Evolutionary conservation across 1,140 invertebrate genomes (phyloP), one percentile per base, ranked within the genome.

Genomic region (Mamestra configurata): DNA sequence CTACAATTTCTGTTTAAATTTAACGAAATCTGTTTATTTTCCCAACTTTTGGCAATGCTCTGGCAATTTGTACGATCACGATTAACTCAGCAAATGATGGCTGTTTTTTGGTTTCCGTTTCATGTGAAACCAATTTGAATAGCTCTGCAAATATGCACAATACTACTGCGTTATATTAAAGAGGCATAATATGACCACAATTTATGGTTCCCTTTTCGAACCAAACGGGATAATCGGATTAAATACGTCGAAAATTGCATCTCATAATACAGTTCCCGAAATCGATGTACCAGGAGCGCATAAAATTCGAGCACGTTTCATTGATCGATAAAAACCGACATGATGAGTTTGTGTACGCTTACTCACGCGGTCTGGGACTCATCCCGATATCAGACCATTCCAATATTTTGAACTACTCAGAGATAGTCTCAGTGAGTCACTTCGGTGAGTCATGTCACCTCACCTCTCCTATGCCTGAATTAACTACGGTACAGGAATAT

Each of bases 311-410:
- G 51, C 22, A n/a, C 24, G 22, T 49, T 70, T 49, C 66, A 64
- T 51, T 59, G 43, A 49, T 66, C 59, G n/a, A 59, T 51, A 77
- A 64, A 77, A 66, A 68, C 59, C 46, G 27, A 24, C 61, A 72
- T 53, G 31, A 15, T 7, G 18, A 82, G 80, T 85, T 86, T 85
- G 83, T 83, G 82, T 55, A 55, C 70, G 84, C 81, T 90, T 88
- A 89, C 86, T 89, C 86, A 88, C 82, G 27, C 70, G 71, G 83
- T 88, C 86, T 88, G 87, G 86, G 86, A 86, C 49, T 75, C 78
- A 82, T 86, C 79, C 85, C 81, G 53, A 72, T 78, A 82, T 85
- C 77, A 83, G 77, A 87, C 87, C 85, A 85, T 83, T 85, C 84
- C 83, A 78, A 84, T 87, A 83, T 89, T 86, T 83, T 79, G 51